Evolutionary conservation across 1,140 invertebrate species (phyloP), one percentile per base, ranked within the genome.

Genomic region (Manduca sexta): DNA sequence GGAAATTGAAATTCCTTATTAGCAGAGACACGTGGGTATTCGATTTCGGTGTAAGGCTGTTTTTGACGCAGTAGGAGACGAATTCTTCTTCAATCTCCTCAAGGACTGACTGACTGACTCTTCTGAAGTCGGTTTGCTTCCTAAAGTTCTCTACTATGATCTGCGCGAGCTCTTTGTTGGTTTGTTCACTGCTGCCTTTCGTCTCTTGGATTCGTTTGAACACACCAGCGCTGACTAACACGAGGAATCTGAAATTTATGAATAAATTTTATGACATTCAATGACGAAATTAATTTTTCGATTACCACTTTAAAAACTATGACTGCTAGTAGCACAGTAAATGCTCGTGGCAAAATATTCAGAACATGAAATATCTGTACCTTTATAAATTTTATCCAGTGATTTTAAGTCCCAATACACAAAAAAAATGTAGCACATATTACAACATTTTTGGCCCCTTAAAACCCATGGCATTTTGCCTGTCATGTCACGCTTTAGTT

Each of bases 1-100:
- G 89, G 65, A 92, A 95, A 79, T 95, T 95, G 66, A 97, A 97
- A 74, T 96, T 97, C 33, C 95, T 84, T 35, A 97, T 92, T 0
- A 97, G 69, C 4, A 98, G 85, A 0, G 94, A 96, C 54, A 97
- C 83, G 15, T 82, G 74, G 2, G 71, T 79, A 34, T 82, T 84
- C 3, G 84, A 84, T 68, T 87, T 73, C 3, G 81, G 83, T 34
- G 70, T 87, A 45, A 87, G 55, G 5, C 86, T 87, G 45, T 88
- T 89, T 45, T 88, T 90, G 84, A 94, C 91, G 63, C 91, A 95
- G 45, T 90, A 89, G 45, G 96, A 93, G 52, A 95, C 92, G 70
- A 97, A 95, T 45, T 94, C 90, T 40, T 94, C 84, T 3, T 94
- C 93, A 6, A 95, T 91, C 86, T 94, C 94, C 67, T 97, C 93